Evolutionary conservation across 92 coral and sea anemone genomes (phyloP).

Genomic region (Epizoanthus ramosus): DNA sequence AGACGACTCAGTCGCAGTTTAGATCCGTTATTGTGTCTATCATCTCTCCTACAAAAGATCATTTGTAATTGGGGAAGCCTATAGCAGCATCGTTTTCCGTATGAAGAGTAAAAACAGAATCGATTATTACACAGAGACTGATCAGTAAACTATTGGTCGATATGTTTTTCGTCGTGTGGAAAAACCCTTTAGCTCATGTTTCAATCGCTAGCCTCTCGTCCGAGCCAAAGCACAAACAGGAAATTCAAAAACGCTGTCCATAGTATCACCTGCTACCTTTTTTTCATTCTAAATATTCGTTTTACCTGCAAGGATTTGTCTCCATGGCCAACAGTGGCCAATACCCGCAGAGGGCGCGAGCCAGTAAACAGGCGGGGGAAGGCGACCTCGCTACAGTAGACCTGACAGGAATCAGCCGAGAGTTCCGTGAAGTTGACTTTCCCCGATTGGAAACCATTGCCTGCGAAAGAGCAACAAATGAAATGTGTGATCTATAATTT

Average conservation of each 20-base stretch:
- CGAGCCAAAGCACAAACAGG: background rate
- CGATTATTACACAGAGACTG: too few species aligned
- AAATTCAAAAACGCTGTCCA: background rate
- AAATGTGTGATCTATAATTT: background rate
- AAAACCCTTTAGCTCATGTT: too few species aligned
- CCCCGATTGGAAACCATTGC: slow-evolving; percentile 47
- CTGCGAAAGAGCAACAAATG: background rate
- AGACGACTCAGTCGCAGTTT: too few species aligned
- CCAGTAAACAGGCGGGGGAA: slow-evolving; percentile 48
- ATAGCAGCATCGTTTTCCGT: too few species aligned
- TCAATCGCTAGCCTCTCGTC: too few species aligned
- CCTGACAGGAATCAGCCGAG: slow-evolving; percentile 14
- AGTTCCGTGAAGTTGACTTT: slow-evolving; percentile 42
- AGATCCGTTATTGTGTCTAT: too few species aligned
- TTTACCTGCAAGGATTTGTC: background rate
- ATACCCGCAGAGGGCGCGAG: slow-evolving; percentile 44
- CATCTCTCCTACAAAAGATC: too few species aligned
- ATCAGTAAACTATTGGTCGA: too few species aligned
- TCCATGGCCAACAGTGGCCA: slow-evolving; percentile 49
- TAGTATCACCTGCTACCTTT: background rate
- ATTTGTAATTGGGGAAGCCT: too few species aligned
- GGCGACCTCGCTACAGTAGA: slow-evolving; percentile 42
- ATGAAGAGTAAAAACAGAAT: too few species aligned
- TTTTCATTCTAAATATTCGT: too few species aligned
- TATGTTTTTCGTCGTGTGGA: too few species aligned